Evolutionary conservation across 2,797 vertebrate genomes (phyloP), one percentile per base, ranked within the genome.

Genomic region (Acanthornis magna): DNA sequence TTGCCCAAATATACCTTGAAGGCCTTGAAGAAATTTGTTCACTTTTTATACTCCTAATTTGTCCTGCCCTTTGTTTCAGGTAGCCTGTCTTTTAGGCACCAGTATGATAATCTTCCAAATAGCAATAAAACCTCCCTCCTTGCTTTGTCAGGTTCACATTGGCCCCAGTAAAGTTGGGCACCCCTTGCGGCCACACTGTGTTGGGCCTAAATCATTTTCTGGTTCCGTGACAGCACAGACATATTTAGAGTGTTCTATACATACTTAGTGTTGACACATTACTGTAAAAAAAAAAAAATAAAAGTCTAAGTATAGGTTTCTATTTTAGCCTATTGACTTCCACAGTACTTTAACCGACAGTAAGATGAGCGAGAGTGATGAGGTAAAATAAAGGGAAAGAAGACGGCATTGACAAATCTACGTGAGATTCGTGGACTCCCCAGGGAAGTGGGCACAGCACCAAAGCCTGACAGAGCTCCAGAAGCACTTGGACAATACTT

Each of bases 91-190:
- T 42, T 42, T 42, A 42, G 40, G 40, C 40, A 42, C 16, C 14
- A 42, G 8, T 9, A 51, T 2, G 7, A n/a, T 13, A 14, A n/a
- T 9, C 17, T 62, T 62, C 12, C 47, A 48, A 27, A 53, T 2
- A 57, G 3, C 13, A 65, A 8, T 3, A 45, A 25, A 5, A 3
- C 5, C 10, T 66, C 65, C 3, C 13, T 73, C 36, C 4, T 16
- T 38, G 15, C 34, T 20, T 18, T 17, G 7, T 7, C 30, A 34
- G 23, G 38, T 15, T 42, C 27, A 27, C 1, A 0, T 0, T 30
- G 36, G 30, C 18, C 23, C 11, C 50, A 70, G 14, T 13, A 11
- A 55, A n/a, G 4, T 8, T 11, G 27, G 38, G 34, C 11, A 50
- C 14, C 15, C 20, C 16, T 45, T 22, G 15, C 0, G 27, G 50